Conservation (phyloP, 2,888 invertebrate species). For the Lucinisca nassula region DNA sequence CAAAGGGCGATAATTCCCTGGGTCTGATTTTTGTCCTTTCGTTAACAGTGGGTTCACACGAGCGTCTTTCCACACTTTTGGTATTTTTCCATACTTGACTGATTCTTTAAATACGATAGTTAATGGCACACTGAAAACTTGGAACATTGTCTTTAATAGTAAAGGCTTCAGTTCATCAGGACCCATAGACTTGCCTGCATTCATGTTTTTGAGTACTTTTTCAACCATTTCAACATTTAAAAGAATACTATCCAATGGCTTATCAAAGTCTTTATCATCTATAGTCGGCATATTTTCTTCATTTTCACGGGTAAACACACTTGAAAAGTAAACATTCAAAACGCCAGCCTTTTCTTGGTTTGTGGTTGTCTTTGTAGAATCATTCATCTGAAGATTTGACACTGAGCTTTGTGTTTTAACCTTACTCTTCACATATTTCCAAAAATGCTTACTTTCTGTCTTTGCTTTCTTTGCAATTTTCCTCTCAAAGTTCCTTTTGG, state of each 20-base stretch:
- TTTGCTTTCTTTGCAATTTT: conserved; percentile 3
- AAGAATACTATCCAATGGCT: neutral
- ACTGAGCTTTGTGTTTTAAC: neutral
- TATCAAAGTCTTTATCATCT: neutral
- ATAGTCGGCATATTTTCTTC: conserved; percentile 15
- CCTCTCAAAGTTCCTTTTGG: conserved; percentile 12
- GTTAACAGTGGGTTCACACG: neutral
- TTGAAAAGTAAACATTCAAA: conserved; percentile 19
- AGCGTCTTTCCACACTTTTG: neutral
- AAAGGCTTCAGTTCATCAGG: neutral
- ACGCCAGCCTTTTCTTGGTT: conserved; percentile 30
- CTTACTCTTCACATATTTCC: conserved; percentile 26
- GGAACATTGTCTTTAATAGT: no score
- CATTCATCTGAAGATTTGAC: neutral
- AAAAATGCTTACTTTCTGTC: conserved; percentile 17
- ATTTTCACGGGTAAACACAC: conserved; percentile 27
- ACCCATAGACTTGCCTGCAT: conserved; percentile 17
- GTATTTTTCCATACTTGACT: neutral
- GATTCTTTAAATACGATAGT: conserved; percentile 5
- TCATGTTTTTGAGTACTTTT: conserved; percentile 7
- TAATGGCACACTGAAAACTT: no score
- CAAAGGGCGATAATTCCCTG: conserved; percentile 11
- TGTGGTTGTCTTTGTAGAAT: neutral
- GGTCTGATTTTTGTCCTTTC: conserved; percentile 5
- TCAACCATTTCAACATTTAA: neutral